These are phyloP conservation scores for Zoanthus solanderi DNA, from an alignment of 92 coral and sea anemone genomes.

Conservation along the genomic window DNA sequence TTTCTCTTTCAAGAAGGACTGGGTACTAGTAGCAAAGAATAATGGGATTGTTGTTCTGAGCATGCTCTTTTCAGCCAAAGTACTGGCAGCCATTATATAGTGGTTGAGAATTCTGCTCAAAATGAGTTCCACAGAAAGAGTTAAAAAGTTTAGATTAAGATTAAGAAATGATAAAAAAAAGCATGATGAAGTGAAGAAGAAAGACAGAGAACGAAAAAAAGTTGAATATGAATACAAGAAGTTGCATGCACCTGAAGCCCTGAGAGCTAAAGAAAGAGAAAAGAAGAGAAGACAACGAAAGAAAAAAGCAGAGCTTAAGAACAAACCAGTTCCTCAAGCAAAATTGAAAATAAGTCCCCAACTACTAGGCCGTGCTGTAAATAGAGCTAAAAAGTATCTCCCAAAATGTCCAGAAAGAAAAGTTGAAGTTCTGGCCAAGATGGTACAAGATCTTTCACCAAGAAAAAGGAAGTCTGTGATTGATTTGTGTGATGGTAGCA, in stretches of 20 bases:
- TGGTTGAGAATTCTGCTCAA: neutral
- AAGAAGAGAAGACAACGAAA: slow-evolving; percentile 46
- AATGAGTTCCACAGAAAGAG: slow-evolving; percentile 39
- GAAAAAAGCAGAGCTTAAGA: neutral
- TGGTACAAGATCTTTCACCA: slow-evolving; percentile 57
- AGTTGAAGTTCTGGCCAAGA: slow-evolving; percentile 56
- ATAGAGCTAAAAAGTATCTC: slow-evolving; percentile 51
- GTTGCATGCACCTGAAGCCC: neutral
- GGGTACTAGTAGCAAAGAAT: neutral
- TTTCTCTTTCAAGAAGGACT: neutral
- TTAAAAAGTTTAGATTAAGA: slow-evolving; percentile 39
- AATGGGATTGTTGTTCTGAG: neutral
- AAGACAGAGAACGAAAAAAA: slow-evolving; percentile 55
- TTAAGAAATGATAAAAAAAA: slow-evolving; percentile 23
- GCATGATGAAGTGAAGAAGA: slow-evolving; percentile 42
- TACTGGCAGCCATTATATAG: neutral
- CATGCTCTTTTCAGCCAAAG: slow-evolving; percentile 4
- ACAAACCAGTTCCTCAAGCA: neutral
- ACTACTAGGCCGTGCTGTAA: slow-evolving; percentile 47
- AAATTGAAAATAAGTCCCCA: slow-evolving; percentile 56
- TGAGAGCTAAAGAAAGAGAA: slow-evolving; percentile 41
- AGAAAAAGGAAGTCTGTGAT: slow-evolving; percentile 53
- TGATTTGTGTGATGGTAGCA: slow-evolving; percentile 48
- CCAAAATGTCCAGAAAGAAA: slow-evolving; percentile 54
- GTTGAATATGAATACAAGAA: slow-evolving; percentile 21